These are phyloP conservation scores for Tragelaphus imberbis DNA, from an alignment of 2,113 vertebrate species.

Conservation along the genomic window DNA sequence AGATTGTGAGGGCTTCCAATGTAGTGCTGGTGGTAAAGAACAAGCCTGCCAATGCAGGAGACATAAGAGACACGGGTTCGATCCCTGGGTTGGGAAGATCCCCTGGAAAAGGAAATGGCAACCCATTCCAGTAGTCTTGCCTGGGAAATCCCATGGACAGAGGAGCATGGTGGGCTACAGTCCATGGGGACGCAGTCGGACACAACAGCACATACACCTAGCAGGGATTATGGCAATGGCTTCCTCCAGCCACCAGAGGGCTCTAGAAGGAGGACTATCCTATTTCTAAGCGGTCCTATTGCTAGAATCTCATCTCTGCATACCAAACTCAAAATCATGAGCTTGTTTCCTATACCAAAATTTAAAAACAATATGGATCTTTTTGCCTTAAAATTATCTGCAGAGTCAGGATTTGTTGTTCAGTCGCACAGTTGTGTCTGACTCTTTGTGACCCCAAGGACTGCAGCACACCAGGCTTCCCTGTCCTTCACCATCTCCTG, in stretches of 20 bases:
- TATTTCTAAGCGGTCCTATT: neutral
- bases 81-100: neutral
- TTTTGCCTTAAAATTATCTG: neutral
- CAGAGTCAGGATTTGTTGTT: neutral
- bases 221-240: neutral
- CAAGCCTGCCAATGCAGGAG: neutral
- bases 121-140: neutral
- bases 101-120: neutral
- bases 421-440: neutral
- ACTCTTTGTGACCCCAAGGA: neutral
- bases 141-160: neutral
- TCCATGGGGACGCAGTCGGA: rapidly evolving
- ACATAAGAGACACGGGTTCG: neutral
- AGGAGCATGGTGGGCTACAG: neutral
- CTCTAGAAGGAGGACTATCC: neutral
- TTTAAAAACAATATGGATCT: neutral
- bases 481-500: neutral
- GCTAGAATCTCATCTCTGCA: neutral
- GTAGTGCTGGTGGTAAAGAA: neutral
- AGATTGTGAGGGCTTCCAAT: neutral
- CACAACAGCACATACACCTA: neutral
- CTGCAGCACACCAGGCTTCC: neutral
- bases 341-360: neutral
- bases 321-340: neutral
- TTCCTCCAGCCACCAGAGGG: neutral